Percentiles rank a stretch among this genome's conserved stretches.
These are phyloP conservation scores for Mormyrus proboscirostris DNA, from an alignment of 2,797 vertebrate species.

Conservation along the genomic window DNA sequence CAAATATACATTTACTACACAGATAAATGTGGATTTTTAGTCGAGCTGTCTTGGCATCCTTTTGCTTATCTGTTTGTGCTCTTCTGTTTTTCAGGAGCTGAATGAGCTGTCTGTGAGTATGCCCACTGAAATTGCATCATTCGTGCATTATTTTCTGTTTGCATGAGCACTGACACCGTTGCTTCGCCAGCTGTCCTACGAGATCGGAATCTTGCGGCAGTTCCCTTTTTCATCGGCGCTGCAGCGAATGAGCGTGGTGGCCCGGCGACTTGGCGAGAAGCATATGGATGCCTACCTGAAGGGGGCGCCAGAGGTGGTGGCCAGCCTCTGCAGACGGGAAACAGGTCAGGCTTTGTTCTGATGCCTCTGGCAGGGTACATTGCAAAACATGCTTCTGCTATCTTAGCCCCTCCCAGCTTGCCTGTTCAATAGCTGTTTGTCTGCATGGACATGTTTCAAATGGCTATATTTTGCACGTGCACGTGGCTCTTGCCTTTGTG, in stretches of 20 bases:
- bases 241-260: slow-evolving; percentile 91
- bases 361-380: neutral
- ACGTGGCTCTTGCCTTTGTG: neutral
- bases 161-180: neutral
- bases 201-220: slow-evolving; percentile 94
- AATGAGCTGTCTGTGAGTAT: slow-evolving; percentile 84
- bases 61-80: slow-evolving; percentile 13
- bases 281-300: slow-evolving; percentile 94
- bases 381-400: neutral
- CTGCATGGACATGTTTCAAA: neutral
- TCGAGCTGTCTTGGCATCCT: neutral
- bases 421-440: slow-evolving; percentile 19
- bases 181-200: slow-evolving; percentile 68
- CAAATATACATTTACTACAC: neutral
- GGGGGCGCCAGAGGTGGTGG: slow-evolving; percentile 89
- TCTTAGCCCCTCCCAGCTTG: neutral
- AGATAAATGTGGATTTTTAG: neutral
- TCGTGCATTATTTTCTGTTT: neutral
- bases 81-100: slow-evolving; percentile 69
- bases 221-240: slow-evolving; percentile 93
- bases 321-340: slow-evolving; percentile 82
- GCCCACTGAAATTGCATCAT: slow-evolving; percentile 8
- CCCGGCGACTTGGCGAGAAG: slow-evolving; percentile 81
- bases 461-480: neutral
- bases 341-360: slow-evolving; percentile 64